Evolutionary conservation across 2,888 invertebrate species (phyloP), one percentile per base, ranked within the genome.

Genomic region (Horisme vitalbata): DNA sequence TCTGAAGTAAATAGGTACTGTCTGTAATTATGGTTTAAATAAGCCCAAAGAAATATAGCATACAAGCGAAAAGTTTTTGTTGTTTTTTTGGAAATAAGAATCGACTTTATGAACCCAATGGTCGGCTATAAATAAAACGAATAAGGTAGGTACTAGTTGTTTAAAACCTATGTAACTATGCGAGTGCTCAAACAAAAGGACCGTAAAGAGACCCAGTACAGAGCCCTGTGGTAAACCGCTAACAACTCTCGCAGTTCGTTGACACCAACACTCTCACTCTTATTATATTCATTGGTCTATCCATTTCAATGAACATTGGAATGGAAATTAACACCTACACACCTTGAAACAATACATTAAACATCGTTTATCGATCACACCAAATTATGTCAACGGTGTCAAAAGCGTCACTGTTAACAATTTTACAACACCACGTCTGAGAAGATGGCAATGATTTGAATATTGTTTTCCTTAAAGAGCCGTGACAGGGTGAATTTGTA

Each of bases 201-300:
- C 55, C 44, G 36, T 55, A 53, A 48, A 36, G 51, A 64, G 65
- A 52, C 66, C 67, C 52, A 72, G 68, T 56, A 57, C 58, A 56
- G 61, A 48, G 55, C 72, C 71, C 65, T 76, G 78, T 54, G 80
- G 79, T 77, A 68, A 64, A 70, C 79, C 78, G 64, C 79, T 70
- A 72, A 74, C 65, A 63, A 62, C 65, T 55, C 52, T 41, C 55
- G 38, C 52, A 67, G 75, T 75, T 77, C 70, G 58, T 73, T 69
- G 74, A 75, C 76, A 71, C 61, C 52, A 61, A 57, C 56, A 73
- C 73, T 73, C 70, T 74, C 69, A 57, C 67, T 72, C 64, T 71
- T 60, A 61, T 61, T 59, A 47, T 53, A 57, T 59, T 57, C 45
- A 51, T 44, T 41, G 52, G 32, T 47, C 37, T 48, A 50, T 46